Evolutionary conservation across 2,888 invertebrate genomes (phyloP).

Genomic region (Apamea monoglypha): DNA sequence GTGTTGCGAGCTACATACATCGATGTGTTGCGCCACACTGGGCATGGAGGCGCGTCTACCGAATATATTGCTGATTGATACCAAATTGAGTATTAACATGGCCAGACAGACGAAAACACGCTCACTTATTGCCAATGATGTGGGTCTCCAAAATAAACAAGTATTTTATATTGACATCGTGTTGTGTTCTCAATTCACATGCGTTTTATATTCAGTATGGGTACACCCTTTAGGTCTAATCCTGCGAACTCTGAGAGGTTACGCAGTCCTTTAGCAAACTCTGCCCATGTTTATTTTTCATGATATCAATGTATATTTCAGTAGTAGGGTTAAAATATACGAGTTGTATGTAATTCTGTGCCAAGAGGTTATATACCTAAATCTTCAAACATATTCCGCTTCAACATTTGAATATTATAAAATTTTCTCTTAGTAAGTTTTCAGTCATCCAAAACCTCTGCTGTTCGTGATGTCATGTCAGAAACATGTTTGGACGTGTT

Average conservation of each 20-base stretch:
- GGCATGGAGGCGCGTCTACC: slow-evolving; percentile 18
- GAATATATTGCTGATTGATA: slow-evolving; percentile 34
- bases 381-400: slow-evolving; percentile 5
- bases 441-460: slow-evolving; percentile 5
- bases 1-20: slow-evolving; percentile 23
- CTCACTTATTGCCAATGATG: slow-evolving; percentile 42
- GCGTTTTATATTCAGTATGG: slow-evolving; percentile 31
- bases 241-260: slow-evolving; percentile 17
- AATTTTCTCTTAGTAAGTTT: slow-evolving; percentile 26
- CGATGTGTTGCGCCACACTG: slow-evolving; percentile 4
- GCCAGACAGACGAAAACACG: slow-evolving; percentile 42
- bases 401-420: slow-evolving; percentile 37
- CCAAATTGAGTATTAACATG: slow-evolving; percentile 52
- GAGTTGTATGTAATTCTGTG: background rate
- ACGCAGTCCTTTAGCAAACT: slow-evolving; percentile 21
- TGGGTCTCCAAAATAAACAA: slow-evolving; percentile 38
- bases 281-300: slow-evolving; percentile 41
- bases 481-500: slow-evolving; percentile 30
- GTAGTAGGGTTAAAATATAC: slow-evolving; percentile 9
- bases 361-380: background rate
- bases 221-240: slow-evolving; percentile 11
- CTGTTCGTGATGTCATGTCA: slow-evolving; percentile 32
- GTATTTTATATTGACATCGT: slow-evolving; percentile 23
- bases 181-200: background rate
- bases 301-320: slow-evolving; percentile 20